These are phyloP conservation scores for Tenodera sinensis DNA, from an alignment of 2,888 invertebrate species.

Conservation along the genomic window DNA sequence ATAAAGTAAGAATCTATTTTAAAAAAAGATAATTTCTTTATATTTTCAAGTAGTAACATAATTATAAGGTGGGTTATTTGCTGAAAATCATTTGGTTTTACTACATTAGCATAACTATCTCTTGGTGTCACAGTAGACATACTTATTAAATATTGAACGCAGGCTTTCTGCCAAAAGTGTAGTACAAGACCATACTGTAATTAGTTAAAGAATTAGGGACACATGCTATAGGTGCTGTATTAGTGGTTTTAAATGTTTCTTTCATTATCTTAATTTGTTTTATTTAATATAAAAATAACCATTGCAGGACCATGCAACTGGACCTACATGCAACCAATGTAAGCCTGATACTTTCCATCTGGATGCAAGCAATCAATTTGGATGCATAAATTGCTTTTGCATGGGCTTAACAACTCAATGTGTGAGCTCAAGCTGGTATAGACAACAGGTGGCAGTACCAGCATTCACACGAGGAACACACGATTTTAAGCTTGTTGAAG, in stretches of 20 bases:
- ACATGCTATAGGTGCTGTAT: background rate
- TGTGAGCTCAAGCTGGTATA: conserved; percentile 71
- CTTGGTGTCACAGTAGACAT: too few relatives aligned
- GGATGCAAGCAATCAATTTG: conserved; percentile 71
- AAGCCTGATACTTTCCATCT: conserved; percentile 80
- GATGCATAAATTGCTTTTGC: conserved; percentile 95
- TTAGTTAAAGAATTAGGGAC: too few relatives aligned
- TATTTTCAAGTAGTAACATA: too few relatives aligned
- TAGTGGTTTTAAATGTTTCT: background rate
- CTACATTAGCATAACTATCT: too few relatives aligned
- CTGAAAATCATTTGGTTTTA: too few relatives aligned
- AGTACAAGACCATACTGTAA: too few relatives aligned
- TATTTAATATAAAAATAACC: background rate
- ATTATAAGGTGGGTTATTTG: too few relatives aligned
- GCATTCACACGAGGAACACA: conserved; percentile 53
- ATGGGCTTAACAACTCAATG: conserved; percentile 82
- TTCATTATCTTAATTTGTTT: background rate
- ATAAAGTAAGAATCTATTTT: too few relatives aligned
- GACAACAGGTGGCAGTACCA: conserved; percentile 55
- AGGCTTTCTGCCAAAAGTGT: too few relatives aligned
- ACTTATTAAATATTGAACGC: too few relatives aligned
- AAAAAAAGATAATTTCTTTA: too few relatives aligned
- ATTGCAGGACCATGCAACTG: conserved; percentile 63
- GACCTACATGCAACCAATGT: conserved; percentile 83
- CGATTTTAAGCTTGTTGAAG: conserved; percentile 56